These are phyloP conservation scores for Lycaena phlaeas DNA, from an alignment of 2,888 invertebrate species.

Conservation along the genomic window DNA sequence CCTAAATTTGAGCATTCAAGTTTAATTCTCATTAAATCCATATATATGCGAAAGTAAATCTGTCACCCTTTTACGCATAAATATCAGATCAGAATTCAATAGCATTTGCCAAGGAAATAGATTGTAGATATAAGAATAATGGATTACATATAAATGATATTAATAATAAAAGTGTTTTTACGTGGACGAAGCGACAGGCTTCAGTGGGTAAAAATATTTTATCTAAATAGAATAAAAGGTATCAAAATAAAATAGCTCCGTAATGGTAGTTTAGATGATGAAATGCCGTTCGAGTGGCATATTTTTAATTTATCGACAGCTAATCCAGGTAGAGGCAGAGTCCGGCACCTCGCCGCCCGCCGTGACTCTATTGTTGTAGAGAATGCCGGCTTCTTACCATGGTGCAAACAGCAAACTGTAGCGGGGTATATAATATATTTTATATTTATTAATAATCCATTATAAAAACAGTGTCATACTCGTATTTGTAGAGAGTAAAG, in stretches of 20 bases:
- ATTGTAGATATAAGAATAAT: too few relatives aligned
- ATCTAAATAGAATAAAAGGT: constrained; percentile 21
- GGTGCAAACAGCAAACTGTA: constrained; percentile 20
- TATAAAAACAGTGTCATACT: too few relatives aligned
- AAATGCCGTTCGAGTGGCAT: constrained; percentile 58
- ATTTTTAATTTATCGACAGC: constrained; percentile 69
- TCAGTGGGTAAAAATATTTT: constrained; percentile 21
- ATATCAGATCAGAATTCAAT: too few relatives aligned
- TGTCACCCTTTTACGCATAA: too few relatives aligned
- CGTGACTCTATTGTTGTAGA: constrained; percentile 36
- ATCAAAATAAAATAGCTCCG: constrained; percentile 10
- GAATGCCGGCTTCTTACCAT: constrained; percentile 26
- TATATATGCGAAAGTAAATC: too few relatives aligned
- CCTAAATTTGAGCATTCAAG: constrained; percentile 19
- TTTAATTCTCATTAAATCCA: constrained; percentile 15
- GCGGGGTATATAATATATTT: constrained; percentile 10
- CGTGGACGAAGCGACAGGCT: too few relatives aligned
- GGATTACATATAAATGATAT: too few relatives aligned
- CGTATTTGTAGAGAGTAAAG: too few relatives aligned
- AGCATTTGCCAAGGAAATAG: too few relatives aligned
- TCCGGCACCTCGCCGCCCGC: constrained; percentile 43
- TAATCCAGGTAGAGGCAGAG: constrained; percentile 61
- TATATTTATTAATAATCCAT: too few relatives aligned
- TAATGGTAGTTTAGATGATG: constrained; percentile 58
- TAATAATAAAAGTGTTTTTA: too few relatives aligned